phyloP scores from a whole-genome alignment of 2,113 vertebrate species.

The Solea senegalensis region DNA sequence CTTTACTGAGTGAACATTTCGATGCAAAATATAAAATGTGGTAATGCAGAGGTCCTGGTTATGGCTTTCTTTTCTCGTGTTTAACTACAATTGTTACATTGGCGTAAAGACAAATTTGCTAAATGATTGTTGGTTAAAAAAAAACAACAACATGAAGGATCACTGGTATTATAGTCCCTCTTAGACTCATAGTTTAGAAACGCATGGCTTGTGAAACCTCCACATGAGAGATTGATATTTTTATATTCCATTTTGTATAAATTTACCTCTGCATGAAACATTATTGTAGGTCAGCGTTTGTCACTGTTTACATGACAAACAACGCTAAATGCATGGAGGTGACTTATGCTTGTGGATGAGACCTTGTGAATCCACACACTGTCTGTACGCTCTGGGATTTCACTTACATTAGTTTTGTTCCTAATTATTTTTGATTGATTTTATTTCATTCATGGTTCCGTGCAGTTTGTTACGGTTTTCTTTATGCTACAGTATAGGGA shows the following conservation, averaged over 20 bases:
- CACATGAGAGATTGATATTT: conserved; percentile 7
- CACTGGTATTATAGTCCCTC: conserved; percentile 15
- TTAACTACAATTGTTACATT: conserved; percentile 33
- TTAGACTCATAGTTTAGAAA: neutral
- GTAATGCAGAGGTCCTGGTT: conserved; percentile 23
- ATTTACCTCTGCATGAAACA: neutral
- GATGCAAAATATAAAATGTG: neutral
- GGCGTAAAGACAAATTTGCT: conserved; percentile 15
- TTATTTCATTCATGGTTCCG: conserved; percentile 54
- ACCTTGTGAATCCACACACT: conserved; percentile 30
- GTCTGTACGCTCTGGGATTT: conserved; percentile 69
- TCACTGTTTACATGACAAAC: conserved; percentile 10
- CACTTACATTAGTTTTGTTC: conserved; percentile 56
- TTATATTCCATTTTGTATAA: neutral
- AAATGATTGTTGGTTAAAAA: conserved; percentile 12
- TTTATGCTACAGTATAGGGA: conserved; percentile 45
- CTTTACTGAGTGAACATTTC: neutral
- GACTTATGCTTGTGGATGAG: conserved; percentile 32
- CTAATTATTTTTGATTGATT: conserved; percentile 68
- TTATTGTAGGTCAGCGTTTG: conserved; percentile 4
- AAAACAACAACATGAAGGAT: conserved; percentile 35
- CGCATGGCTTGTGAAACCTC: conserved; percentile 5
- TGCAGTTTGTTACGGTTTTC: conserved; percentile 50
- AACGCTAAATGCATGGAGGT: conserved; percentile 11
- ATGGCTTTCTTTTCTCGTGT: conserved; percentile 28